Evolutionary conservation across 1,140 invertebrate species (phyloP), one percentile per base, ranked within the genome.

Genomic region (Protaetia brevitarsis): DNA sequence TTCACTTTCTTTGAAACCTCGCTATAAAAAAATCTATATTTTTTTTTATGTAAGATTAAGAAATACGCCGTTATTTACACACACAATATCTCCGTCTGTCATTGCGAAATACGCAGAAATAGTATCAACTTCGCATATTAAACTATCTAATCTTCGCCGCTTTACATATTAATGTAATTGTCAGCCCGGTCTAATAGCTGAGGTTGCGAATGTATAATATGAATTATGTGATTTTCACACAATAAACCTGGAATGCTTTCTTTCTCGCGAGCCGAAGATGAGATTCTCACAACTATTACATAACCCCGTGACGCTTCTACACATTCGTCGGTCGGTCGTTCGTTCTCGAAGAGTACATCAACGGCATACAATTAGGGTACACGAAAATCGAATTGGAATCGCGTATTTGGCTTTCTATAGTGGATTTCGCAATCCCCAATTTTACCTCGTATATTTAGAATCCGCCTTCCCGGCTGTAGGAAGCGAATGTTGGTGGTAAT

Each of bases 171-270:
- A 34, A 34, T 34, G n/a, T n/a, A n/a, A n/a, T n/a, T n/a, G n/a
- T n/a, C n/a, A n/a, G n/a, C n/a, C n/a, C n/a, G n/a, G n/a, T n/a
- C n/a, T n/a, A n/a, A n/a, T n/a, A n/a, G n/a, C n/a, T n/a, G n/a
- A n/a, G n/a, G n/a, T n/a, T 7, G 26, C 41, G 16, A 51, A 23
- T 23, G n/a, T n/a, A n/a, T n/a, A n/a, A n/a, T n/a, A 19, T 51
- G 19, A 51, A 23, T 51, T 51, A 51, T 51, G 41, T 51, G 41
- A 51, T 51, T 51, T 51, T 51, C 41, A 51, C 41, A 51, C 41
- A 51, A 19, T 51, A 51, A 51, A 51, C 16, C 19, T 19, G 41
- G 41, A 51, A 51, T 51, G 41, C 41, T 51, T 51, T 51, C 41
- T 51, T 51, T 11, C 7, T 23, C 11, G 10, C 19, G 41, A 23